Conservation (phyloP, 2,113 vertebrate genomes). For the Sciurus niger region DNA sequence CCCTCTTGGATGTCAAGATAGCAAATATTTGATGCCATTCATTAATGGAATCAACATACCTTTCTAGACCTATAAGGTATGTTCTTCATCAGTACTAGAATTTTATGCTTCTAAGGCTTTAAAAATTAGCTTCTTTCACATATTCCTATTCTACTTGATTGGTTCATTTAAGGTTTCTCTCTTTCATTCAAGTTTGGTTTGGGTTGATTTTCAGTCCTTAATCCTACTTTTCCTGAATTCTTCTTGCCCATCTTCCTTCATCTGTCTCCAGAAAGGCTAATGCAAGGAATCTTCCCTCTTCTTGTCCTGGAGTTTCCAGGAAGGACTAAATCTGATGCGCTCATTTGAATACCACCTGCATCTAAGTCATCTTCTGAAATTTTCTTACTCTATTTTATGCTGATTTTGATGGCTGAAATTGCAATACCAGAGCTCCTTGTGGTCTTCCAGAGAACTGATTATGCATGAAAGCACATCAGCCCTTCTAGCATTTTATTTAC, state of each 20-base stretch:
- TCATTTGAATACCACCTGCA: background rate
- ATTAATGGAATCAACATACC: background rate
- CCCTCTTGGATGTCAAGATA: background rate
- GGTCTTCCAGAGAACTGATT: background rate
- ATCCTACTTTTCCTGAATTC: background rate
- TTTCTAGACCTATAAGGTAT: constrained; percentile 12
- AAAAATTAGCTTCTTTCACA: background rate
- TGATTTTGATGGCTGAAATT: background rate
- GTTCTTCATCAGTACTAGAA: background rate
- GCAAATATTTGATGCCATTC: background rate
- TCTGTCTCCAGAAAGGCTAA: constrained; percentile 27
- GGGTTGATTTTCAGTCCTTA: background rate
- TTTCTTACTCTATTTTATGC: background rate
- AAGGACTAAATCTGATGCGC: background rate
- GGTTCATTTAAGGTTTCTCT: constrained; percentile 3
- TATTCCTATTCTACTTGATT: constrained; percentile 22
- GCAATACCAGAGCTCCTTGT: background rate
- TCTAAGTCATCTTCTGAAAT: background rate
- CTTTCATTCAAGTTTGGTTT: constrained; percentile 37
- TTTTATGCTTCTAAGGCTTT: background rate
- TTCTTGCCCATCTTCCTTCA: background rate
- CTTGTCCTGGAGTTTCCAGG: constrained; percentile 13
- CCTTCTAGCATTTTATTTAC: background rate
- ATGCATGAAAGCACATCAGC: background rate
- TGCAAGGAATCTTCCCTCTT: background rate